Evolutionary conservation across 2,888 invertebrate genomes (phyloP).

Genomic region (Cosmia pyralina): DNA sequence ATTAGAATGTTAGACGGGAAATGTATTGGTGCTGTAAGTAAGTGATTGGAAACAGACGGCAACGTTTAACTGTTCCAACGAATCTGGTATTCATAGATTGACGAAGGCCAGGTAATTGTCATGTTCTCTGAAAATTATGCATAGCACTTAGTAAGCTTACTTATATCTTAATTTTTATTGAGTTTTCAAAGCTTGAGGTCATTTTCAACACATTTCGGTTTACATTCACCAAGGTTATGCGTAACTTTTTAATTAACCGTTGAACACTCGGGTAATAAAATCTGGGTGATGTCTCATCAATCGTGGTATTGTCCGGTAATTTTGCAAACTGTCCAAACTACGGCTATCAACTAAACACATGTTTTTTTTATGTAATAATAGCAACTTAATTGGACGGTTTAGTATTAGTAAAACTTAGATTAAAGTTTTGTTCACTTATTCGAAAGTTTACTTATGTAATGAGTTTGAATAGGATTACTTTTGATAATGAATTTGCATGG

Average conservation of each 20-base stretch:
- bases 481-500: slow-evolving; percentile 14
- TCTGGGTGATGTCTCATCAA: slow-evolving; percentile 14
- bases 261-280: slow-evolving; percentile 30
- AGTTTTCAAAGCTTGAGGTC: neutral
- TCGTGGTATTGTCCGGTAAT: slow-evolving; percentile 30
- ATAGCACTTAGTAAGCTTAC: neutral
- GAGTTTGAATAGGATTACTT: slow-evolving; percentile 27
- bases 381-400: slow-evolving; percentile 25
- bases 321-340: slow-evolving; percentile 29
- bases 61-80: neutral
- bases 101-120: neutral
- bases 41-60: neutral
- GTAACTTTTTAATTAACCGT: slow-evolving; percentile 27
- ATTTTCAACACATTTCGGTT: slow-evolving; percentile 30
- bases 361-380: slow-evolving; percentile 13
- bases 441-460: slow-evolving; percentile 31
- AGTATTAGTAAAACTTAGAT: slow-evolving; percentile 17
- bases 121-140: slow-evolving; percentile 2
- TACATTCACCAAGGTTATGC: slow-evolving; percentile 38
- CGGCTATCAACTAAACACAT: neutral
- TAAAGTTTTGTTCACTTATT: slow-evolving; percentile 22
- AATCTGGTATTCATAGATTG: neutral
- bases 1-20: slow-evolving; percentile 39
- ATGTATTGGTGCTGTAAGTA: slow-evolving; percentile 5
- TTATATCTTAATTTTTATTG: slow-evolving; percentile 1